Percentiles rank a stretch among this genome's conserved stretches.
phyloP scores from a whole-genome alignment of 2,888 invertebrate species.

The Candidula unifasciata region DNA sequence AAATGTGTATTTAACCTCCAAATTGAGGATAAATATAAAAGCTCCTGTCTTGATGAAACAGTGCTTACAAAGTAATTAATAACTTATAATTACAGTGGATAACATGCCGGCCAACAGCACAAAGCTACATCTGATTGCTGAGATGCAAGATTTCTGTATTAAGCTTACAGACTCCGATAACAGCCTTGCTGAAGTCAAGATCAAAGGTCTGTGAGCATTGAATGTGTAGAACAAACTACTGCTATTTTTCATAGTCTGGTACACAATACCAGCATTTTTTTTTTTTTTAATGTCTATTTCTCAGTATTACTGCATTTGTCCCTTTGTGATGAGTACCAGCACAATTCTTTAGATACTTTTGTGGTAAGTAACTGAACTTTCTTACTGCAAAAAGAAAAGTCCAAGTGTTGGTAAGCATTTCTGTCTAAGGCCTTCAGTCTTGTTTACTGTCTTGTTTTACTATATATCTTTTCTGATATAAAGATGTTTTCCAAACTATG shows the following conservation, averaged over 20 bases:
- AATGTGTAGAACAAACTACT: background rate
- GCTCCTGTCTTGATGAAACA: no score
- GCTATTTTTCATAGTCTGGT: no score
- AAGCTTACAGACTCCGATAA: constrained; percentile 85
- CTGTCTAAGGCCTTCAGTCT: no score
- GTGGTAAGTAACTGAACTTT: no score
- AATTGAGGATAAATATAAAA: no score
- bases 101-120: constrained; percentile 83
- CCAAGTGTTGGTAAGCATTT: no score
- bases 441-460: no score
- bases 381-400: no score
- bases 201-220: constrained; percentile 76
- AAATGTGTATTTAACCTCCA: no score
- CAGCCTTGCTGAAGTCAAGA: constrained; percentile 84
- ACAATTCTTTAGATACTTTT: no score
- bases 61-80: background rate
- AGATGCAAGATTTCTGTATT: constrained; percentile 83
- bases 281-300: background rate
- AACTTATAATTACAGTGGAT: constrained; percentile 52
- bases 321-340: background rate
- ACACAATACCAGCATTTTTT: background rate
- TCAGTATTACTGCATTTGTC: background rate
- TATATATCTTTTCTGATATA: no score
- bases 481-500: no score
- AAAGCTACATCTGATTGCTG: constrained; percentile 85